Conservation (phyloP, 35 echinoderm and acorn worm genomes). For the Ptychodera flava region DNA sequence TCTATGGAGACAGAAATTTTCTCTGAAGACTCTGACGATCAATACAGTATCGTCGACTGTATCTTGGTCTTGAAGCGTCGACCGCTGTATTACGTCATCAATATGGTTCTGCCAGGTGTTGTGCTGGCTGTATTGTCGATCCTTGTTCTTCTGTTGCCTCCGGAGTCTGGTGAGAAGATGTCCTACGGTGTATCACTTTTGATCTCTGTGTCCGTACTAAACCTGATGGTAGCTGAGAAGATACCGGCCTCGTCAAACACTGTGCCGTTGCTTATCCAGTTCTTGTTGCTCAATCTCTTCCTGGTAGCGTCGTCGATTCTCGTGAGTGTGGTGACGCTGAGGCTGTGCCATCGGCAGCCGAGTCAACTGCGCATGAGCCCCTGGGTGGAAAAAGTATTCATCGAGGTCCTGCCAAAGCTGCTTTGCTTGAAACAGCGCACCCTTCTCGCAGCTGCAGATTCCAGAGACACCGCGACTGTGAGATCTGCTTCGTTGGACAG, state of each 20-base stretch:
- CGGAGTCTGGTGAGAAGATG: constrained; percentile 83
- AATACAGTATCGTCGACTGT: constrained; percentile 57
- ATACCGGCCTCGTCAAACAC: constrained; percentile 72
- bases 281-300: constrained; percentile 82
- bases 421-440: constrained; percentile 64
- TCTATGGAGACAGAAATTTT: constrained; percentile 58
- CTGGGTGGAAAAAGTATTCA: constrained; percentile 65
- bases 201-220: constrained; percentile 82
- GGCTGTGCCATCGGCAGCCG: constrained; percentile 67
- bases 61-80: constrained; percentile 76
- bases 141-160: constrained; percentile 83
- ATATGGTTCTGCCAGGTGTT: constrained; percentile 77
- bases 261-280: constrained; percentile 77
- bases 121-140: constrained; percentile 84
- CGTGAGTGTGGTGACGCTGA: constrained; percentile 74
- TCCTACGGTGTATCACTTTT: constrained; percentile 87
- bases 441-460: no score
- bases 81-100: constrained; percentile 86
- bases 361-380: constrained; percentile 58
- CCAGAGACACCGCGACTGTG: no score
- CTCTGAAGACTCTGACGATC: constrained; percentile 52
- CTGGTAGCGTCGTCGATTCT: constrained; percentile 85
- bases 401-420: constrained; percentile 58
- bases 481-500: no score
- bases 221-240: constrained; percentile 85